Base-by-base conservation (phyloP, 2,888 invertebrate genomes). In the Steromphala cineraria region DNA sequence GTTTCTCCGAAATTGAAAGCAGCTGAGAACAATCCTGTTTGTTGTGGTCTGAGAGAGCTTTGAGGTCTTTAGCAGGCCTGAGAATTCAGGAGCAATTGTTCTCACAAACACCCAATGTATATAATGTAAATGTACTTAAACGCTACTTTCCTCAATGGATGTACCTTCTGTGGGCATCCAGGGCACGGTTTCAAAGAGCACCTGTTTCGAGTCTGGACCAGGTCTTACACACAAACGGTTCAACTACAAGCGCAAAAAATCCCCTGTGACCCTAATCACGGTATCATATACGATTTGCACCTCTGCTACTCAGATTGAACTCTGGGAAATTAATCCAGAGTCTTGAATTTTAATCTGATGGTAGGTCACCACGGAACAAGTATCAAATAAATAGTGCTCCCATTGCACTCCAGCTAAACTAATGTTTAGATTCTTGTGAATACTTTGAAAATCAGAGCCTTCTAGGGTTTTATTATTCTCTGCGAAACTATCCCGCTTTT, bases 21-120 rank as follows among this genome's bases (percentile, higher is more conserved):
- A 76, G 76, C 76, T 76, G 76, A 76, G 53, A 76, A 76, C 76
- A 76, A 76, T 76, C 52, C 53, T 76, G 31, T 53, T 55, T 76
- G 76, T 76, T 76, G 76, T 76, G 55, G 31, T 53, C 19, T 28
- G 36, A 55, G 53, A 76, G 24, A 28, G 53, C 31, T 76, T 76
- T 53, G 24, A 76, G 55, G 55, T 53, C 55, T 31, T 53, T 53
- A 76, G 36, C 76, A 46, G 75, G 75, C 21, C 36, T 46, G 46
- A 74, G 71, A 36, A 74, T 28, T 24, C 24, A 24, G 46, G 1
- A 75, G 46, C 52, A 52, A 76, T 76, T 76, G 76, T 76, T 76
- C 76, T 40, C 76, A 76, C 76, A 76, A 76, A 76, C 76, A 53
- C 31, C 31, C 21, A 13, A 36, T 76, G 76, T 76, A 53, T 76